Base-by-base conservation (phyloP, 2,888 invertebrate genomes). In the Corythucha ciliata region DNA sequence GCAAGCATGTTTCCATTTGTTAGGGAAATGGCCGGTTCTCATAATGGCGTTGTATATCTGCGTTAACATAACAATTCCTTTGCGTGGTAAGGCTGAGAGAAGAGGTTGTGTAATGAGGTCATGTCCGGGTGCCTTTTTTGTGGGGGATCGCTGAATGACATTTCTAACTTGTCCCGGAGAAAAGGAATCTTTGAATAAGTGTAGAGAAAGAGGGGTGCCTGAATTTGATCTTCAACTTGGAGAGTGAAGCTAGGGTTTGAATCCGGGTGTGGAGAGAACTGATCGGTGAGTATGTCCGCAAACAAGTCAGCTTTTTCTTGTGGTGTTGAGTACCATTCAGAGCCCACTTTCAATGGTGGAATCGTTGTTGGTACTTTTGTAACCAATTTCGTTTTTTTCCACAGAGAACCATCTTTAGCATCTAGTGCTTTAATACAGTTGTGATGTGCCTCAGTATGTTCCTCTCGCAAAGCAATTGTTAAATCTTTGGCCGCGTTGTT, bases 241-340 rank as follows among this genome's bases (percentile, higher is more conserved):
- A 24, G 39, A 7, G 39, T 24, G 22, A 39, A 39, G 4, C n/a
- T 21, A 25, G 37, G 37, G n/a, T 37, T 24, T 3, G 12, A 14
- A 18, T 37, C 37, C 4, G 21, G 22, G n/a, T 37, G 4, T n/a
- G 37, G 37, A 22, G 2, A 24, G 14, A 37, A 37, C 20, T 37
- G 37, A 3, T 21, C 6, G 21, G 8, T 37, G 4, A 37, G 14
- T 16, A 37, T 37, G 3, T 37, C 37, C 37, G 21, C 24, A 2
- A 39, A 39, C 2, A 39, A 1, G 1, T 39, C 12, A 39, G n/a
- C 22, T 21, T 39, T 39, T 39, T 39, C 39, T 21, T 39, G 39
- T 10, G 39, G 39, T n/a, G 39, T 14, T 4, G 39, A 5, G 12
- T 10, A 39, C 39, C 39, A 39, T 1, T 2, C 4, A 14, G 21